These are phyloP conservation scores for Zophobas atratus DNA, from an alignment of 1,140 invertebrate species.

Conservation along the genomic window DNA sequence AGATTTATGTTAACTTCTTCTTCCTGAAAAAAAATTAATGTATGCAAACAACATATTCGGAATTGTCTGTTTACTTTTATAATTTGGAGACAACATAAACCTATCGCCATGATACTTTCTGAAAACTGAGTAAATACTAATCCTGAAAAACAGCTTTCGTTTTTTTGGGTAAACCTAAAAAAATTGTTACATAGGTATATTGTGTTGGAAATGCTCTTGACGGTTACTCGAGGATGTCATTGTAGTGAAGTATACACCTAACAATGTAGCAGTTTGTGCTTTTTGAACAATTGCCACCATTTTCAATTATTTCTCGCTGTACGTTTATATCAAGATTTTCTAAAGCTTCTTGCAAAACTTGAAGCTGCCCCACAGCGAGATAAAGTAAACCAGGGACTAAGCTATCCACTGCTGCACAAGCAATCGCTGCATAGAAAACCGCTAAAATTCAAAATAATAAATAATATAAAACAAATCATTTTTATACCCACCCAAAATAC, in stretches of 20 bases:
- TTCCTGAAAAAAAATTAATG: too few species aligned
- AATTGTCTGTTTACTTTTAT: neutral
- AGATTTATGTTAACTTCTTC: too few species aligned
- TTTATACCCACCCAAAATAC: neutral
- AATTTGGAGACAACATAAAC: slow-evolving; percentile 21
- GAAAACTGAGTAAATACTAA: slow-evolving; percentile 8
- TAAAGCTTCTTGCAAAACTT: slow-evolving; percentile 61
- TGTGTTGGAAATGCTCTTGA: too few species aligned
- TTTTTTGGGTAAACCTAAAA: too few species aligned
- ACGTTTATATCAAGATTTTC: slow-evolving; percentile 29
- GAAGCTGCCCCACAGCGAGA: slow-evolving; percentile 57
- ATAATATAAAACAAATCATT: neutral
- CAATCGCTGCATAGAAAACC: slow-evolving; percentile 55
- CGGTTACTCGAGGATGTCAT: neutral
- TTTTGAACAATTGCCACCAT: neutral
- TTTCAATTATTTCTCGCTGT: slow-evolving; percentile 2
- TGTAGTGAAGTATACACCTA: slow-evolving; percentile 56
- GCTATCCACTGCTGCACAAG: slow-evolving; percentile 62
- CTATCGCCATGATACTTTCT: slow-evolving; percentile 9
- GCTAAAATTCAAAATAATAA: slow-evolving; percentile 31
- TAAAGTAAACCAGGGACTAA: slow-evolving; percentile 58
- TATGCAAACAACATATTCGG: too few species aligned
- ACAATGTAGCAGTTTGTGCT: slow-evolving; percentile 45
- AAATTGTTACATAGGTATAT: neutral
- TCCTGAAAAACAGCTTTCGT: neutral